Evolutionary conservation across 2,113 vertebrate species (phyloP).

Genomic region (Poeciliopsis prolifica): DNA sequence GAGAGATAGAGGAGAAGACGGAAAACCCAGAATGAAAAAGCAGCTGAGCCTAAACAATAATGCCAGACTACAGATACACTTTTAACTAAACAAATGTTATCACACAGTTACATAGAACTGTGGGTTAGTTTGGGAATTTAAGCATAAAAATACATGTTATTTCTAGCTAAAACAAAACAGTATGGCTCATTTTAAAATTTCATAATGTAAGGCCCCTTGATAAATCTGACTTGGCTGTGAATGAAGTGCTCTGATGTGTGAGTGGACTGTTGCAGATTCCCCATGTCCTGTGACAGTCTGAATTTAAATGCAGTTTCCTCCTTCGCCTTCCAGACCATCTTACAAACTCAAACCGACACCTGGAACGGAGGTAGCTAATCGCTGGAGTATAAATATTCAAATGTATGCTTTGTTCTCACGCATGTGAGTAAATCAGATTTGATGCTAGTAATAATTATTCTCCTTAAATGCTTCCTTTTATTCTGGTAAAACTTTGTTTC

Average conservation of each 20-base stretch:
- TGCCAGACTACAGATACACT: conserved; percentile 11
- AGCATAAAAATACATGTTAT: background rate
- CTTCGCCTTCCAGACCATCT: conserved; percentile 47
- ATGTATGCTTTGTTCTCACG: conserved; percentile 35
- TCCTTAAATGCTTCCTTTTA: too few relatives aligned
- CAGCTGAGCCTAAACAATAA: conserved; percentile 32
- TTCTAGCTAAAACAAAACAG: background rate
- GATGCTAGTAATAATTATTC: conserved; percentile 5
- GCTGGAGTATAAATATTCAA: conserved; percentile 19
- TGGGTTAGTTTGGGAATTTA: background rate
- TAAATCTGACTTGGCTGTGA: conserved; percentile 43
- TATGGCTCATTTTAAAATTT: conserved; percentile 9
- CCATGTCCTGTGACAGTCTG: conserved; percentile 46
- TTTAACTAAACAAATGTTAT: background rate
- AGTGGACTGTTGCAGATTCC: conserved; percentile 44
- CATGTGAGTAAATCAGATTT: conserved; percentile 20
- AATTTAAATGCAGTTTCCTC: conserved; percentile 55
- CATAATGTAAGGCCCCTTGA: conserved; percentile 14
- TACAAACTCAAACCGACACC: conserved; percentile 45
- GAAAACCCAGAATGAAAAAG: conserved; percentile 34
- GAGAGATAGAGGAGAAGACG: conserved; percentile 12
- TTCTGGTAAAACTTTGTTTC: background rate
- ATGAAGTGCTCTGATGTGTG: conserved; percentile 46
- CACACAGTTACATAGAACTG: conserved; percentile 17
- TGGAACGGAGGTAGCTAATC: conserved; percentile 35